Evolutionary conservation across 2,888 invertebrate genomes (phyloP).

Genomic region (Sminthurides aquaticus): DNA sequence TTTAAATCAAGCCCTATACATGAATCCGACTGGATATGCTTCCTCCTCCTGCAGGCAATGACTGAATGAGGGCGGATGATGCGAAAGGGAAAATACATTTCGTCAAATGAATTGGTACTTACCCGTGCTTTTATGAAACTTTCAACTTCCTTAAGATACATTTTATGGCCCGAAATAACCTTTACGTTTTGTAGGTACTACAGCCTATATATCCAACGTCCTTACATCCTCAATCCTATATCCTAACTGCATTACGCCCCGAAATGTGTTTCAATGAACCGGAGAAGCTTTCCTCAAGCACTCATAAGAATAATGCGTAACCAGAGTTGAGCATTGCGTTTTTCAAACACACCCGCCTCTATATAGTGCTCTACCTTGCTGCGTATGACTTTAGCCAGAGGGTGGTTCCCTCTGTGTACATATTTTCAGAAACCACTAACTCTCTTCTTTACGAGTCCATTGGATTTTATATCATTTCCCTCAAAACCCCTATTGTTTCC

Average conservation of each 20-base stretch:
- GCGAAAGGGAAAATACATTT: background rate
- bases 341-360: too few relatives aligned
- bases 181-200: conserved; percentile 5
- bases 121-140: conserved; percentile 17
- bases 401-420: background rate
- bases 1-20: too few relatives aligned
- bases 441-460: background rate
- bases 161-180: conserved; percentile 20
- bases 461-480: background rate
- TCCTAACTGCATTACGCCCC: too few relatives aligned
- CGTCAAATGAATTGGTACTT: background rate
- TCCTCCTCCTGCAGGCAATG: too few relatives aligned
- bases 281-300: too few relatives aligned
- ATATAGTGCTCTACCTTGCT: too few relatives aligned
- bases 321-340: too few relatives aligned
- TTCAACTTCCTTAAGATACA: conserved; percentile 20
- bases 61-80: background rate
- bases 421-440: background rate
- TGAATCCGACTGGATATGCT: too few relatives aligned
- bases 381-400: too few relatives aligned
- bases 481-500: background rate
- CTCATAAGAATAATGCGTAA: too few relatives aligned
- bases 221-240: background rate
- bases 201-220: conserved; percentile 3
- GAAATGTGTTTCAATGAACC: too few relatives aligned